Base-by-base conservation (phyloP, 2,888 invertebrate genomes). In the Drosophila pullipes region DNA sequence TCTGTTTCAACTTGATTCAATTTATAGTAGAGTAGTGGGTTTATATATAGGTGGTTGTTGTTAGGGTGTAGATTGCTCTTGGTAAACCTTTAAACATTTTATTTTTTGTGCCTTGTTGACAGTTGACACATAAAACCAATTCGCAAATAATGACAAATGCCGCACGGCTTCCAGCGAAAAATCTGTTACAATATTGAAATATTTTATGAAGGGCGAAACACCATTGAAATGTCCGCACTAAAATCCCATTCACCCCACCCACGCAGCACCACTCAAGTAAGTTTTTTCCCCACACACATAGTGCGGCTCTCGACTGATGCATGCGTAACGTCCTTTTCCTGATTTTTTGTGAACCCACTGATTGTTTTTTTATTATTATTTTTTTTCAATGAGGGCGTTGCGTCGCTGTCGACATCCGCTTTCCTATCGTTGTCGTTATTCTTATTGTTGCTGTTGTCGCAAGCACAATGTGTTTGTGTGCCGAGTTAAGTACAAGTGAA, bases 141-240 rank as follows among this genome's bases (percentile, higher is more conserved):
- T 74, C 67, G 44, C 60, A 81, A 77, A 89, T 86, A 86, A 89
- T 83, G 73, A 78, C 89, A 81, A 74, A 73, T 76, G 69, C 71
- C 80, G 54, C 44, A 28, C 18, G 61, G 18, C 35, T 49, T 31
- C 54, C 69, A 60, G 39, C 52, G 47, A 60, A 70, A 86, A 86
- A 85, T 76, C 74, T 74, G 89, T 76, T 67, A 72, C 89, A 90
- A 89, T 86, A 86, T 86, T 89, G 87, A 78, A 90, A 90, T 83
- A 90, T 90, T 90, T 90, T 89, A 89, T 89, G 78, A 76, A 60
- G 52, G 65, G 65, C 64, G 63, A 67, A 62, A 16, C 33, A 28
- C 37, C 59, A 65, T 61, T 50, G 57, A 76, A 67, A 80, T 63
- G 76, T 58, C 28, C 31, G 33, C 55, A 72, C 72, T 55, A 64